These are phyloP conservation scores for Catharus fuscescens DNA, from an alignment of 2,113 vertebrate species.

Conservation along the genomic window DNA sequence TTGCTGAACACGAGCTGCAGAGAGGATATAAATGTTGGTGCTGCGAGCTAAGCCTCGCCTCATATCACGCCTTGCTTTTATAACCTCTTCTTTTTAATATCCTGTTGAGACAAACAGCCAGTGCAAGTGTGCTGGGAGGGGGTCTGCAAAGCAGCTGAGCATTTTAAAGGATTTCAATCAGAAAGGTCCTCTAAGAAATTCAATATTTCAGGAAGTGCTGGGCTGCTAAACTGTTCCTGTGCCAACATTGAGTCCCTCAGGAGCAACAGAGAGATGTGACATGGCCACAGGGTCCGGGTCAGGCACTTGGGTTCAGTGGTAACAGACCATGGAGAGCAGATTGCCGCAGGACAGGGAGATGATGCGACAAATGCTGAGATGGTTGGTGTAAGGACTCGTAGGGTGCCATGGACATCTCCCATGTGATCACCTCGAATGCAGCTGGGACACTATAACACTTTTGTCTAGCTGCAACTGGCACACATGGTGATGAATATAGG, in stretches of 20 bases:
- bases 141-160: neutral
- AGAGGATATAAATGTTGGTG: conserved; percentile 7
- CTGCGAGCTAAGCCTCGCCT: neutral
- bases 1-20: neutral
- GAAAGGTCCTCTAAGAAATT: neutral
- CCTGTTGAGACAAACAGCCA: conserved; percentile 48
- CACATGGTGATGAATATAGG: neutral
- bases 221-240: neutral
- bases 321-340: neutral
- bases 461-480: neutral
- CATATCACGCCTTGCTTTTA: neutral
- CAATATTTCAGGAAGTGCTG: neutral
- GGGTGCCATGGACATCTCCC: neutral
- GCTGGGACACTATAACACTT: neutral
- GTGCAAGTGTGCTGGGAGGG: neutral
- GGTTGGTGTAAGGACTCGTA: too few species aligned
- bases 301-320: neutral
- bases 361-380: neutral
- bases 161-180: neutral
- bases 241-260: neutral
- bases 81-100: conserved; percentile 60
- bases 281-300: neutral
- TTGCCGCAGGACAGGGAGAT: neutral
- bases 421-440: fast-evolving
- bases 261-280: neutral